Conservation (phyloP, 2,888 invertebrate species). For the Epicampocera succincta region DNA sequence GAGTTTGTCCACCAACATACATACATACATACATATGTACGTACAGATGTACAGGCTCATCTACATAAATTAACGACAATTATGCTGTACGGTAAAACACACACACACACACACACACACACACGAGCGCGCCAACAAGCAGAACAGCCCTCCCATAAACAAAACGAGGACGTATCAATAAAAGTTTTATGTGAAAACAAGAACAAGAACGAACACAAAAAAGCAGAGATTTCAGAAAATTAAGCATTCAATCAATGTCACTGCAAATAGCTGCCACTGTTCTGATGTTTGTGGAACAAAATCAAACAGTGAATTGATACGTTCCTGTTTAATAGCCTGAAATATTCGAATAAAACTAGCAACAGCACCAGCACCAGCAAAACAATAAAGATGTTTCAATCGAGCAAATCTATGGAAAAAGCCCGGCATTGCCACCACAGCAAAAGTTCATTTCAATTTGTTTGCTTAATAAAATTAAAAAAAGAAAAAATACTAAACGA, state of each 20-base stretch:
- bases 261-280: conserved; percentile 58
- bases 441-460: conserved; percentile 71
- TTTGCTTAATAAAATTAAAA: conserved; percentile 67
- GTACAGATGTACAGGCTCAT: conserved; percentile 24
- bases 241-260: conserved; percentile 70
- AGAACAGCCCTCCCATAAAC: background rate
- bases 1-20: conserved; percentile 4
- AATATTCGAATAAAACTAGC: conserved; percentile 28
- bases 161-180: conserved; percentile 2
- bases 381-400: conserved; percentile 67
- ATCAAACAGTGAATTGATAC: conserved; percentile 55
- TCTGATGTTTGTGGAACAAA: conserved; percentile 49
- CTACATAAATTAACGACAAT: conserved; percentile 63
- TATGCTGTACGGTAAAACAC: conserved; percentile 11
- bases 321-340: conserved; percentile 17
- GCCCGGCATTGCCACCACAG: conserved; percentile 65
- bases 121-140: no score
- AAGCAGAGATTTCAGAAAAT: conserved; percentile 34
- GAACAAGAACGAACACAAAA: conserved; percentile 20
- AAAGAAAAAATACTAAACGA: conserved; percentile 41
- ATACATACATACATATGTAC: background rate
- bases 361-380: conserved; percentile 35
- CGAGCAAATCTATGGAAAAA: conserved; percentile 31
- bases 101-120: background rate
- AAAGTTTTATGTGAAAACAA: conserved; percentile 28